Evolutionary conservation across 2,888 invertebrate genomes (phyloP).

Genomic region (Meteorus colon): DNA sequence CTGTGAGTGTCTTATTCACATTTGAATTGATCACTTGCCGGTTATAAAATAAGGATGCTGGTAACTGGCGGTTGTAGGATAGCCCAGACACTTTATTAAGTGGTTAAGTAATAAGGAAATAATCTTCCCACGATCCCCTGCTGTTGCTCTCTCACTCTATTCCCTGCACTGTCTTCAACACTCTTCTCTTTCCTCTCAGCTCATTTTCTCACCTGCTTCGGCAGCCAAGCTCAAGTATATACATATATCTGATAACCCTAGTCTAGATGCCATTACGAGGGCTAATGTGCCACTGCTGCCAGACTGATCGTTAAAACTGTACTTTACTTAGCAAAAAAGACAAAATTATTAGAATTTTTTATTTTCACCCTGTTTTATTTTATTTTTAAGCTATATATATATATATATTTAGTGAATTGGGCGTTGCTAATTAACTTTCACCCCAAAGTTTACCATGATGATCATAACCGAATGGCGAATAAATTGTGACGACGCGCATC

Average conservation of each 20-base stretch:
- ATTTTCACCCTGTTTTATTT: not conserved
- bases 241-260: slow-evolving; percentile 10
- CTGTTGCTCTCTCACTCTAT: slow-evolving; percentile 37
- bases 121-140: slow-evolving; percentile 53
- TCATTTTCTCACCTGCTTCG: slow-evolving; percentile 36
- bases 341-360: not conserved
- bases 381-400: not conserved
- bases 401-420: not conserved
- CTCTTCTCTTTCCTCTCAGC: slow-evolving; percentile 35
- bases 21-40: slow-evolving; percentile 21
- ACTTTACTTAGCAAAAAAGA: not conserved
- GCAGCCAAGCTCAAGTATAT: not conserved
- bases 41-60: slow-evolving; percentile 27
- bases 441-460: slow-evolving; percentile 4
- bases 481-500: not conserved
- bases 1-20: not conserved
- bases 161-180: not conserved
- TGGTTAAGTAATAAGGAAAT: slow-evolving; percentile 56
- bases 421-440: slow-evolving; percentile 1
- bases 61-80: slow-evolving; percentile 18
- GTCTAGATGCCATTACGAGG: slow-evolving; percentile 18
- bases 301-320: slow-evolving; percentile 24
- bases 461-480: slow-evolving; percentile 5
- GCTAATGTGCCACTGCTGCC: slow-evolving; percentile 10
- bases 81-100: slow-evolving; percentile 49